Evolutionary conservation across 2,797 vertebrate genomes (phyloP).

Genomic region (Odontamblyopus lacepedii): DNA sequence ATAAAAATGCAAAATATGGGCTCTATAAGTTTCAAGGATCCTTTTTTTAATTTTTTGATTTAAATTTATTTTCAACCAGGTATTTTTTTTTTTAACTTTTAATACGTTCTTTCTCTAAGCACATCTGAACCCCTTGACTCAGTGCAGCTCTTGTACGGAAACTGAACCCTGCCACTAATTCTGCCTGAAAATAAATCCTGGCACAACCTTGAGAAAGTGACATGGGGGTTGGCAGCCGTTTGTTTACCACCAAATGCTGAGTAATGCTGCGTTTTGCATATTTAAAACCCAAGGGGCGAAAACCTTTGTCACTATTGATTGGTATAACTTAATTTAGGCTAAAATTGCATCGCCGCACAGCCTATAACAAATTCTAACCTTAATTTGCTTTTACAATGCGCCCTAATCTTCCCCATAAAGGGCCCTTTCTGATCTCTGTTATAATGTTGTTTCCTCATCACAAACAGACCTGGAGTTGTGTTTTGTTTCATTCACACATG

Average conservation of each 20-base stretch:
- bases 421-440: no score
- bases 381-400: not conserved
- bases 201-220: conserved; percentile 7
- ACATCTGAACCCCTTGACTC: not conserved
- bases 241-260: conserved; percentile 7
- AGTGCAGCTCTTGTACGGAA: not conserved
- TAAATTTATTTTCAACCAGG: no score
- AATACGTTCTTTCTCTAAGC: not conserved
- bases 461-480: no score
- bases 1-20: no score
- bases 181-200: conserved; percentile 2
- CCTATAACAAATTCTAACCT: conserved; percentile 3
- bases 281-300: not conserved
- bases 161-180: not conserved
- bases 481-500: no score
- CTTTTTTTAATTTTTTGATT: no score
- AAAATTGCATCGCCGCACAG: not conserved
- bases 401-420: no score
- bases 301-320: not conserved
- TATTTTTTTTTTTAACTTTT: no score
- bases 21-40: no score
- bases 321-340: not conserved
- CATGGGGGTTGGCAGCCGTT: conserved; percentile 30
- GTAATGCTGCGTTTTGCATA: conserved; percentile 9
- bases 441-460: no score